These are phyloP conservation scores for Ceratina calcarata DNA, from an alignment of 1,140 invertebrate genomes.

Conservation along the genomic window DNA sequence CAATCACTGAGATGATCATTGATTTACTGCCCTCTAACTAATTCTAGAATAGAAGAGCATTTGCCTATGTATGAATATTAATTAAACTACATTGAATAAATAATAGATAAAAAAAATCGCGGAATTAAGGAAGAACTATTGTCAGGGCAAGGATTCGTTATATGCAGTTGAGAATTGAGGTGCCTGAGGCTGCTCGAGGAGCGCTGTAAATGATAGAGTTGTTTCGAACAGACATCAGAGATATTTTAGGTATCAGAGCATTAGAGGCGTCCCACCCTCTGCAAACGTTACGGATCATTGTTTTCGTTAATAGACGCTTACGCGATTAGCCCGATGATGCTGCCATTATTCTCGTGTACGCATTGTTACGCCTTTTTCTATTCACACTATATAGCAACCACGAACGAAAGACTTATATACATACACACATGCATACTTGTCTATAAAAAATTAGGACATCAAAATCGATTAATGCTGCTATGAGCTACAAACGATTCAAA, in stretches of 20 bases:
- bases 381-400: background rate
- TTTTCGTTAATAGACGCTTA: constrained; percentile 26
- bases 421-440: too few relatives aligned
- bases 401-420: too few relatives aligned
- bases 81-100: too few relatives aligned
- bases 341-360: background rate
- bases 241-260: constrained; percentile 17
- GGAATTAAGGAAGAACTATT: too few relatives aligned
- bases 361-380: background rate
- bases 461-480: too few relatives aligned
- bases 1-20: too few relatives aligned
- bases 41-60: too few relatives aligned
- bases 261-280: constrained; percentile 19
- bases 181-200: background rate
- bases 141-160: background rate
- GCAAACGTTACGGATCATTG: constrained; percentile 30
- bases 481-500: too few relatives aligned
- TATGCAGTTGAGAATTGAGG: background rate
- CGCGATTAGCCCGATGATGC: constrained; percentile 6
- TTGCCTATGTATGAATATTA: too few relatives aligned
- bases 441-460: too few relatives aligned
- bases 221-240: background rate
- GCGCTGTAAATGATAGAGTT: background rate
- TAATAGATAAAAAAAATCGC: too few relatives aligned
- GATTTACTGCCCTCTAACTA: too few relatives aligned